A percentile compares a stretch with the other conserved stretches of the same genome.
These are phyloP conservation scores for Condylura cristata DNA, from an alignment of 2,113 vertebrate genomes.

Conservation along the genomic window DNA sequence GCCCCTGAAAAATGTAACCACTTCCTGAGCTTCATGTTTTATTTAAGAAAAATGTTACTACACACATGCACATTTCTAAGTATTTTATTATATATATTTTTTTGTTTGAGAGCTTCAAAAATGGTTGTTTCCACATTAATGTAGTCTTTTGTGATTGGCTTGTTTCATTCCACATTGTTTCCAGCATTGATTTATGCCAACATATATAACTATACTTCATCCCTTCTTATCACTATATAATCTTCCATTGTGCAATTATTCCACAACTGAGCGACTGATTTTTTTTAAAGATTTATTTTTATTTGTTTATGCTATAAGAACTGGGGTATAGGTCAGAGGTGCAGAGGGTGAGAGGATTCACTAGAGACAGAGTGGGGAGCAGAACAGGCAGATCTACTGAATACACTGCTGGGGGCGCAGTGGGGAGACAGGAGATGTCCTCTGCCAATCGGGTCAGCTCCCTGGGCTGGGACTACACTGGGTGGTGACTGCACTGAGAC, in stretches of 20 bases:
- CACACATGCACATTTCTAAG: background rate
- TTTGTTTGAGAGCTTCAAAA: constrained; percentile 24
- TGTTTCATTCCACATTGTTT: background rate
- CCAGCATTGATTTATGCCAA: background rate
- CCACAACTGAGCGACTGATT: background rate
- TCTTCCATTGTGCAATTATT: background rate
- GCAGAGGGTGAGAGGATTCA: no score
- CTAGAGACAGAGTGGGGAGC: no score
- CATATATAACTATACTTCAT: background rate
- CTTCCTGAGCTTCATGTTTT: constrained; percentile 23
- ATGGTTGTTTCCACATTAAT: background rate
- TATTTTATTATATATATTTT: background rate
- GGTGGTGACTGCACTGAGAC: no score
- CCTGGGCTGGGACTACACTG: no score
- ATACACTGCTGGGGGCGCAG: no score
- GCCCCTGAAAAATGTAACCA: background rate
- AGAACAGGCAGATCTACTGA: no score
- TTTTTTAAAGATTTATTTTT: no score
- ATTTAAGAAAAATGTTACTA: background rate
- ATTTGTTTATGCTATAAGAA: no score
- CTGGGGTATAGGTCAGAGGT: no score
- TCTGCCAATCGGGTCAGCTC: no score
- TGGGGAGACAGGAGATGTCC: no score
- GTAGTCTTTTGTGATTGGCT: background rate
- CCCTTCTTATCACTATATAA: background rate